Base-by-base conservation (phyloP, 1,140 invertebrate species). In the Drosophila tsacasi region DNA sequence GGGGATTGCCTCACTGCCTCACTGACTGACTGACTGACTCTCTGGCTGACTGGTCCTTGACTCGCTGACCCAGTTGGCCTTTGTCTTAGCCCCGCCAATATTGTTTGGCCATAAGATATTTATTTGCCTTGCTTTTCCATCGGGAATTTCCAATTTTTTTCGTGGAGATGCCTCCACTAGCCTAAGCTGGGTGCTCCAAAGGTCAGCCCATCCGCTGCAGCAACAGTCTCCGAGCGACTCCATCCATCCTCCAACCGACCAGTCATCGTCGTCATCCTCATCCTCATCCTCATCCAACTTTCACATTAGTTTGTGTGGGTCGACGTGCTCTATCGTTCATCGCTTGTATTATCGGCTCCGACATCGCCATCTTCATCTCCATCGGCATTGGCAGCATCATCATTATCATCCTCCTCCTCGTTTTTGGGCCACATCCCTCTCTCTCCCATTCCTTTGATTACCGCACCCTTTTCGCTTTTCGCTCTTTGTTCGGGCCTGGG, bases 291-390 rank as follows among this genome's bases (percentile, higher is more conserved):
- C 37, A 72, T 35, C 37, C 50, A 58, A 89, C 84, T 89, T 89
- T 89, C 85, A 89, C 85, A 89, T 89, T 84, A 81, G 84, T 75
- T 87, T 58, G 80, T 62, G 71, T 84, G 44, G 50, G 64, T 83
- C 66, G 65, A 69, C 83, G 81, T 90, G 85, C 82, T 90, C 79
- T 90, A 90, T 90, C 85, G 86, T 80, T 82, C 82, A 85, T 90
- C 84, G 81, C 78, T 62, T 77, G 71, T 68, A 75, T 76, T 76
- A 81, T 84, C 84, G 81, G 65, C 58, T 44, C 39, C 58, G 39
- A 46, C 80, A 80, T 75, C 78, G 74, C 59, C 76, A 76, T 69
- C 74, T 55, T 30, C 79, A 65, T 59, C 78, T 35, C 30, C 68
- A 81, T 67, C 73, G 57, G 55, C 80, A 80, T 75, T 55, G 74